phyloP scores from a whole-genome alignment of 2,888 invertebrate species.

The Steinernema hermaphroditum region DNA sequence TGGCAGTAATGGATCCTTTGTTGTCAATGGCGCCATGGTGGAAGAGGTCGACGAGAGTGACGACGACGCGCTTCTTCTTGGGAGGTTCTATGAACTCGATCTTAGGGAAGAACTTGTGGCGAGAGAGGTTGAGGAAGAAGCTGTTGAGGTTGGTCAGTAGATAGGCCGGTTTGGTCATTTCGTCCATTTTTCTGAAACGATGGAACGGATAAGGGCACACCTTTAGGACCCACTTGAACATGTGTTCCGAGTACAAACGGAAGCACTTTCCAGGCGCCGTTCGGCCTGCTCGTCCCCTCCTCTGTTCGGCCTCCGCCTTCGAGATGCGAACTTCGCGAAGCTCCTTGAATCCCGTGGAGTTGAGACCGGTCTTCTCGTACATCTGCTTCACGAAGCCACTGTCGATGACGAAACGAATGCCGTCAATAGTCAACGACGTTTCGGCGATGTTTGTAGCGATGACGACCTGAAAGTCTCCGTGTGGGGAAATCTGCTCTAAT shows the following conservation, averaged over 20 bases:
- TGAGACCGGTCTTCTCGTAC: background rate
- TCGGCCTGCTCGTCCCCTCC: background rate
- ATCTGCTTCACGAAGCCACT: slow-evolving; percentile 3
- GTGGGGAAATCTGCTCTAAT: background rate
- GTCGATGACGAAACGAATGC: slow-evolving; percentile 20
- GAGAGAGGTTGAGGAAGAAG: background rate
- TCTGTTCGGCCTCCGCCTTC: background rate
- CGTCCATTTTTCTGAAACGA: background rate
- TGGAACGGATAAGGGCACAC: background rate
- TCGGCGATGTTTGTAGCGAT: slow-evolving; percentile 9
- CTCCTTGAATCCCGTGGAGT: background rate
- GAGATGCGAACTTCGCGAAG: background rate
- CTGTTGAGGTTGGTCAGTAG: background rate
- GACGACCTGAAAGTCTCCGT: background rate
- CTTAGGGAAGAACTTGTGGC: background rate
- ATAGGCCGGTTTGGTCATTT: background rate
- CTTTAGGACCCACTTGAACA: background rate
- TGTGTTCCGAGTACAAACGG: background rate
- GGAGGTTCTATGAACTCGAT: background rate
- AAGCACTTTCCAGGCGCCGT: slow-evolving; percentile 17
- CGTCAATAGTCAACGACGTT: slow-evolving; percentile 17
- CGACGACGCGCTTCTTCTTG: slow-evolving; percentile 1
- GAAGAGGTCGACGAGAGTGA: background rate
- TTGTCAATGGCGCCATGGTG: background rate
- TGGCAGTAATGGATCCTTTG: background rate